A percentile compares a stretch with the other conserved stretches of the same genome.
Conservation (phyloP, 2,888 invertebrate species). For the Brachyopa scutellaris region DNA sequence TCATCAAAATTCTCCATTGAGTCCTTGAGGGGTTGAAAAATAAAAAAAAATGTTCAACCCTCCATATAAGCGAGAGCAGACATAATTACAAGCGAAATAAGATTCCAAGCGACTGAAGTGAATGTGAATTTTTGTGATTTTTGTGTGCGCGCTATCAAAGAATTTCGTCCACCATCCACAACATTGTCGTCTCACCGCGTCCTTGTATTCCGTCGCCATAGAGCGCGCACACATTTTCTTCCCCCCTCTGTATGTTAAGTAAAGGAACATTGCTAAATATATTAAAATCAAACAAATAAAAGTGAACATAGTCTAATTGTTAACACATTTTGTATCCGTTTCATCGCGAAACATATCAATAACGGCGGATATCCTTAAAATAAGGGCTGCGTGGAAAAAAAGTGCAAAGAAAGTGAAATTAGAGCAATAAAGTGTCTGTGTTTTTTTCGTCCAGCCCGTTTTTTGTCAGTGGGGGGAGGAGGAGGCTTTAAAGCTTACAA, state of each 20-base stretch:
- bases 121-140: background rate
- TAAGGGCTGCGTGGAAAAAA: too few relatives aligned
- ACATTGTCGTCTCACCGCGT: conserved; percentile 30
- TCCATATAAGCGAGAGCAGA: conserved; percentile 1
- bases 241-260: conserved; percentile 29
- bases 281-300: conserved; percentile 16
- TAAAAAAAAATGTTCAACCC: conserved; percentile 11
- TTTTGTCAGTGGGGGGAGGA: background rate
- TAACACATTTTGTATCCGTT: too few relatives aligned
- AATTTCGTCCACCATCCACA: conserved; percentile 49
- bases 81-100: background rate
- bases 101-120: background rate
- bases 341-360: too few relatives aligned
- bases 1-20: conserved; percentile 25
- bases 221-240: conserved; percentile 42
- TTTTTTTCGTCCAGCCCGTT: too few relatives aligned
- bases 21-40: conserved; percentile 17
- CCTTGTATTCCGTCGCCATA: conserved; percentile 31
- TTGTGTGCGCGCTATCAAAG: conserved; percentile 20
- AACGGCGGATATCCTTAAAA: too few relatives aligned
- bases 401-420: conserved; percentile 20
- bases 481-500: conserved; percentile 13
- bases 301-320: background rate
- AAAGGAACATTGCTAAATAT: conserved; percentile 8
- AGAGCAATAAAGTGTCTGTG: conserved; percentile 36